A percentile compares a stretch with the other conserved stretches of the same genome.
Evolutionary conservation across 2,888 invertebrate genomes (phyloP).

Genomic region (Stenchaetothrips biformis): DNA sequence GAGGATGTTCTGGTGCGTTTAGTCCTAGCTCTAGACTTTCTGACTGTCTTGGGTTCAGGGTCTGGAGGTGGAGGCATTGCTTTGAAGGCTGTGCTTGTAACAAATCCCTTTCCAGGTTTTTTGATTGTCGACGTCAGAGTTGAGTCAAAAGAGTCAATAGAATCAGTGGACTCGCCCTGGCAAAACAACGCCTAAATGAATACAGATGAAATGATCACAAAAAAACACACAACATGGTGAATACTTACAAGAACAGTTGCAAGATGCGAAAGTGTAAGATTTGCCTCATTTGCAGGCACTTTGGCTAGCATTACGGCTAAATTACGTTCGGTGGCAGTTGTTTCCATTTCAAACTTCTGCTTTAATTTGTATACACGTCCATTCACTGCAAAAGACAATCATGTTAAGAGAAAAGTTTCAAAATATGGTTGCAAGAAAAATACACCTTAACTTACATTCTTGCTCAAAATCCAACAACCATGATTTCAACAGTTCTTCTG

Average conservation of each 20-base stretch:
- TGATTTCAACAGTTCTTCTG: background rate
- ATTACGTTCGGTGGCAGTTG: background rate
- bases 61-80: background rate
- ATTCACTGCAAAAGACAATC: background rate
- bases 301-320: background rate
- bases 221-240: background rate
- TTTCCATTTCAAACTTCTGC: background rate
- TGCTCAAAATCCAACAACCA: slow-evolving; percentile 6
- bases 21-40: background rate
- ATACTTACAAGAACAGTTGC: background rate
- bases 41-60: background rate
- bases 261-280: background rate
- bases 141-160: background rate
- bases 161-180: background rate
- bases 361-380: background rate
- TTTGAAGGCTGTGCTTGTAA: slow-evolving; percentile 3
- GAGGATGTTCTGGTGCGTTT: background rate
- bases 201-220: background rate
- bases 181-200: background rate
- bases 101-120: background rate
- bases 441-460: background rate
- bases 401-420: background rate
- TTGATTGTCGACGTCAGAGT: background rate
- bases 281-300: background rate
- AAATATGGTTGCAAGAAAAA: background rate